Base-by-base conservation (phyloP, 1,140 invertebrate genomes). In the Planococcus citri region DNA sequence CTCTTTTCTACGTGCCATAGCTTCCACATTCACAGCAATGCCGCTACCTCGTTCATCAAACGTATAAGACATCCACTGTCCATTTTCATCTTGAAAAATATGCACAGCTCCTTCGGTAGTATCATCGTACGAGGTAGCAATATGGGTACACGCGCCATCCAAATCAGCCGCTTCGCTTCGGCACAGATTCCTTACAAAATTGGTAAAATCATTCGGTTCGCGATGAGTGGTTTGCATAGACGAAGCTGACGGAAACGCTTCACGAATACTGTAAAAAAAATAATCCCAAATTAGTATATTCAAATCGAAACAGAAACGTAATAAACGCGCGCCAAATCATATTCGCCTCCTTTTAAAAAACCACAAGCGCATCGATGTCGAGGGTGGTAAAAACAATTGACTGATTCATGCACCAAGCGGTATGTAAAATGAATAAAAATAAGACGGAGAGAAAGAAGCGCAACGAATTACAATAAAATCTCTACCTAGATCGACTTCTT, bases 61-160 rank as follows among this genome's bases (percentile, higher is more conserved):
- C 0, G 89, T 90, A 73, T 95, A 95, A 0, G 90, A 89, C 83
- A 90, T 80, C 83, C 83, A 86, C 38, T 86, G 83, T 0, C 85
- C 86, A 70, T 83, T 83, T 73, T 88, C 86, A 72, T 88, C 86
- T 72, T 83, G 81, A 77, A 93, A 94, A 76, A 87, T 92, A 78
- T 95, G 92, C 58, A 94, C 87, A 6, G 91, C 90, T 41, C 92
- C 92, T 74, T 92, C 88, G 6, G 85, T 86, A 0, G 91, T 93
- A 73, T 95, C 92, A 71, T 93, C 89, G 76, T 94, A 90, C 69
- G 88, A 89, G 14, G 84, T 87, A 0, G 92, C 91, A 27, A 93
- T 80, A 76, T 94, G 90, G 57, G 72, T 70, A 20, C 70, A 27
- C 70, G 69, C 61, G 17, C 70, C 41, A 60, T 68, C 70, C 29